A percentile compares a stretch with the other conserved stretches of the same genome.
phyloP scores from a whole-genome alignment of 2,888 invertebrate genomes.

The Apodemia hepburni region DNA sequence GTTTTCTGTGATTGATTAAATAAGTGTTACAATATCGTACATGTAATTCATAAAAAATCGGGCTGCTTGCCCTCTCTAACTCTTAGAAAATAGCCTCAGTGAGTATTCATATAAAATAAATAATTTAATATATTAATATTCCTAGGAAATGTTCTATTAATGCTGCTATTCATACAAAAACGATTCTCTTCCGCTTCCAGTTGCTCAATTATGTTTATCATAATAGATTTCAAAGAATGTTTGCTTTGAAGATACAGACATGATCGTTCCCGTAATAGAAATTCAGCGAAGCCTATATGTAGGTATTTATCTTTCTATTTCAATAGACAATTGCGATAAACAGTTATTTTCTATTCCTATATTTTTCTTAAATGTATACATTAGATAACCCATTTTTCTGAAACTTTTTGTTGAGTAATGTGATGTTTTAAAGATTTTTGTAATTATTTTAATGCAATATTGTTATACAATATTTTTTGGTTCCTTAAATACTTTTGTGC shows the following conservation, averaged over 20 bases:
- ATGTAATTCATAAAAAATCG: no score
- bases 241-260: slow-evolving; percentile 4
- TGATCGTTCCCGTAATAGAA: background rate
- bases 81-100: background rate
- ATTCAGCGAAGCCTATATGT: background rate
- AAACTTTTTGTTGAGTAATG: no score
- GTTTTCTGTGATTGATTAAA: no score
- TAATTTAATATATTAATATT: background rate
- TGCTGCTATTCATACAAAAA: background rate
- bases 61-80: no score
- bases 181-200: slow-evolving; percentile 10
- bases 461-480: no score
- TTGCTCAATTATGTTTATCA: slow-evolving; percentile 44
- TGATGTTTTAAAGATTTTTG: no score
- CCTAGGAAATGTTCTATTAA: background rate
- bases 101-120: background rate
- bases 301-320: no score
- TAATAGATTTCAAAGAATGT: slow-evolving; percentile 60
- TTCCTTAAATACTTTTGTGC: no score
- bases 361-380: background rate
- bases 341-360: background rate
- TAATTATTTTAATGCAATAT: no score
- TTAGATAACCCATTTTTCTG: no score
- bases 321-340: background rate
- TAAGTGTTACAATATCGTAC: no score